Percentiles rank a stretch among this genome's conserved stretches.
These are phyloP conservation scores for Cryptocephalus primarius DNA, from an alignment of 2,888 invertebrate genomes.

Conservation along the genomic window DNA sequence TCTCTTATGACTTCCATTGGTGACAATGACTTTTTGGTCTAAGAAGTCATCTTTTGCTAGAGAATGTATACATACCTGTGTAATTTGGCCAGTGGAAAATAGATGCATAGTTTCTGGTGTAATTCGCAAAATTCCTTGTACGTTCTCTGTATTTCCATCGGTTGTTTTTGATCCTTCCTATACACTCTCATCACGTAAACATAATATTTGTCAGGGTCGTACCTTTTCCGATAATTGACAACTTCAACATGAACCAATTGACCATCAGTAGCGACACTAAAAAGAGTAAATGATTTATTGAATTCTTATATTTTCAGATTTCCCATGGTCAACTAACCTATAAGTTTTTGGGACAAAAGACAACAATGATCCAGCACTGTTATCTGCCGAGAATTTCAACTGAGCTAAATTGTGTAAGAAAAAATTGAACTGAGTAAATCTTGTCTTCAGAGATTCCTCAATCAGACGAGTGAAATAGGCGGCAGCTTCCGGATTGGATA, in stretches of 20 bases:
- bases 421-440: slow-evolving; percentile 96
- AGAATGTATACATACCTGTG: slow-evolving; percentile 80
- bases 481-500: slow-evolving; percentile 90
- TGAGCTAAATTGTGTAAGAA: slow-evolving; percentile 73
- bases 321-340: slow-evolving; percentile 54
- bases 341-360: slow-evolving; percentile 92
- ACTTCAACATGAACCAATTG: slow-evolving; percentile 76
- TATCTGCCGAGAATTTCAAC: slow-evolving; percentile 80
- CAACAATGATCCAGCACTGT: slow-evolving; percentile 66
- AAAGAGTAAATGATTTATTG: slow-evolving; percentile 1
- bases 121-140: slow-evolving; percentile 97
- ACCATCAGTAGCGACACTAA: slow-evolving; percentile 80
- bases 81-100: slow-evolving; percentile 84
- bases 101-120: slow-evolving; percentile 83
- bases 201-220: slow-evolving; percentile 96
- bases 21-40: too few relatives aligned
- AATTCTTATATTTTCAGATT: slow-evolving; percentile 2
- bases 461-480: slow-evolving; percentile 94
- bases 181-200: slow-evolving; percentile 80
- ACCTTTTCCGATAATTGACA: slow-evolving; percentile 85
- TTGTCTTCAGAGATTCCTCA: slow-evolving; percentile 83
- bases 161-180: slow-evolving; percentile 75
- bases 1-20: too few relatives aligned
- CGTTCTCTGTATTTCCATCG: slow-evolving; percentile 81
- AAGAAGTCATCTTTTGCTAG: too few relatives aligned